These are phyloP conservation scores for Crotalus tigris DNA, from an alignment of 2,113 vertebrate species.

Conservation along the genomic window DNA sequence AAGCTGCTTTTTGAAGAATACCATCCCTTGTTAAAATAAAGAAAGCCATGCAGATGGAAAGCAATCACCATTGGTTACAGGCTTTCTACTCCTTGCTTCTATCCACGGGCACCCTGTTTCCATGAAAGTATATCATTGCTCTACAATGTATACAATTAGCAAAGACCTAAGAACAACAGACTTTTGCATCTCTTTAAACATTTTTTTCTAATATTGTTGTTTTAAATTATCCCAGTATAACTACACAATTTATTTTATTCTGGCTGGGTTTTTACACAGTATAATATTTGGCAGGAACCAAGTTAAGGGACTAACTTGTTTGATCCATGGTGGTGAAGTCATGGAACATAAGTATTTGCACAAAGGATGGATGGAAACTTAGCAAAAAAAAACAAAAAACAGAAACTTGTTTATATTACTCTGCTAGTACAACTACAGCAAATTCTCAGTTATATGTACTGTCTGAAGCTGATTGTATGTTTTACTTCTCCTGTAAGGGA, in stretches of 20 bases:
- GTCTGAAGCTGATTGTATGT: background rate
- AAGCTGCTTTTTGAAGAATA: constrained; percentile 47
- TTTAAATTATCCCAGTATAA: background rate
- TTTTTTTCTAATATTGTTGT: background rate
- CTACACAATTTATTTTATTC: background rate
- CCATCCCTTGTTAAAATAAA: constrained; percentile 64
- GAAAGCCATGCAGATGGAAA: constrained; percentile 54
- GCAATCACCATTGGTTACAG: constrained; percentile 53
- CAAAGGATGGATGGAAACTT: background rate
- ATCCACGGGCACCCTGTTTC: constrained; percentile 46
- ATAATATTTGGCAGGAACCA: background rate
- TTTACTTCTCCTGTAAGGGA: background rate
- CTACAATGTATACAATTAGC: constrained; percentile 10
- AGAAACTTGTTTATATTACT: background rate
- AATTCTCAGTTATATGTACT: background rate
- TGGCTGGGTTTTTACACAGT: background rate
- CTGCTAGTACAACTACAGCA: background rate
- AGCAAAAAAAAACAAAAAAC: background rate
- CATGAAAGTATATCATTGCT: constrained; percentile 49
- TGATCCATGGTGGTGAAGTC: background rate
- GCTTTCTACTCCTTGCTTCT: constrained; percentile 56
- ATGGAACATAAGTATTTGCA: background rate
- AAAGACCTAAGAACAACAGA: constrained; percentile 9
- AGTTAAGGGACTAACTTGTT: background rate
- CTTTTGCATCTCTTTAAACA: background rate